Conservation (phyloP, 2,113 vertebrate species). For the Mormyrus iriodes region DNA sequence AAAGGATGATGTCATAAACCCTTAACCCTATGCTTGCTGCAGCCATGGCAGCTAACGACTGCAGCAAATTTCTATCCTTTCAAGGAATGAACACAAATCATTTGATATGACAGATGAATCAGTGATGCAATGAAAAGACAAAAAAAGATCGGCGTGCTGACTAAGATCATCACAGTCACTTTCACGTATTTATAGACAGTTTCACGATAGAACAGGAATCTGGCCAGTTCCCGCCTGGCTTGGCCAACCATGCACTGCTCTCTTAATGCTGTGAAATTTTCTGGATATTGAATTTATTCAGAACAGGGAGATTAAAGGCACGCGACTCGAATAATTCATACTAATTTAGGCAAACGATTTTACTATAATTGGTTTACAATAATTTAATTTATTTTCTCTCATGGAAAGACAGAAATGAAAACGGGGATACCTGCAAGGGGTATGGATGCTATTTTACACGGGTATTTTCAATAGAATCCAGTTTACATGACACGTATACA, state of each 20-base stretch:
- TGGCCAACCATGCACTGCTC: background rate
- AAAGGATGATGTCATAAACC: background rate
- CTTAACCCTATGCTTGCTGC: background rate
- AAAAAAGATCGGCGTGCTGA: background rate
- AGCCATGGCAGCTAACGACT: background rate
- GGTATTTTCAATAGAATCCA: background rate
- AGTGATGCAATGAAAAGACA: background rate
- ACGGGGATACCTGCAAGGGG: background rate
- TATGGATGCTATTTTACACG: background rate
- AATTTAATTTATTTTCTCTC: background rate
- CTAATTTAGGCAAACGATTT: conserved; percentile 4
- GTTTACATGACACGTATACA: background rate
- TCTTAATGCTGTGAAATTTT: background rate
- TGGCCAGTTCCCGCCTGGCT: background rate
- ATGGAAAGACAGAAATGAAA: background rate
- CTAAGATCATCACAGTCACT: background rate
- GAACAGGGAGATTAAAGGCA: background rate
- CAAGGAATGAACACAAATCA: background rate
- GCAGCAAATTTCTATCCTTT: background rate
- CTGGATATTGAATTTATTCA: conserved; percentile 4
- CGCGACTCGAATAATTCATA: background rate
- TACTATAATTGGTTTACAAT: conserved; percentile 1
- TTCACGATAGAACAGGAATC: background rate
- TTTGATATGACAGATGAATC: background rate
- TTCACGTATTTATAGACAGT: background rate